A percentile compares a stretch with the other conserved stretches of the same genome.
These are phyloP conservation scores for Notolepis coatsorum DNA, from an alignment of 2,797 vertebrate species.

Conservation along the genomic window DNA sequence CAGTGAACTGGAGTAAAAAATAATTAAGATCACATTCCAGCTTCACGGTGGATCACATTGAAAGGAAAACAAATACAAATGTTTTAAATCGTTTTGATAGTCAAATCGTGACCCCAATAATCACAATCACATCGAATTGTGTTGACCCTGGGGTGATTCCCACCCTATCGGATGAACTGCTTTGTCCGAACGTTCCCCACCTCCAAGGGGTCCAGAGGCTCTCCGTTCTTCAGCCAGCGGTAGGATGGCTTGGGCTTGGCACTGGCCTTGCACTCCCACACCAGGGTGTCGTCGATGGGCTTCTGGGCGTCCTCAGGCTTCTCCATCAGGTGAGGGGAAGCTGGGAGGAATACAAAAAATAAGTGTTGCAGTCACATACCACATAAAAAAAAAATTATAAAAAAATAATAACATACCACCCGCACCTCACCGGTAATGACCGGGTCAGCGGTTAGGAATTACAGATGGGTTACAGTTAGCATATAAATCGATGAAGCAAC, in stretches of 20 bases:
- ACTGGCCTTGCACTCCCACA: conserved; percentile 93
- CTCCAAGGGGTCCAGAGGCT: conserved; percentile 85
- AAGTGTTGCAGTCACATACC: conserved; percentile 28
- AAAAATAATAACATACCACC: conserved; percentile 29
- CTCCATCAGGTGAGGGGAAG: conserved; percentile 90
- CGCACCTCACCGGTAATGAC: background rate
- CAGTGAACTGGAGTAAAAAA: too few species aligned
- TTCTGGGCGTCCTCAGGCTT: conserved; percentile 87
- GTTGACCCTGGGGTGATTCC: too few species aligned
- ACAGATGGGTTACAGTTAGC: conserved; percentile 39
- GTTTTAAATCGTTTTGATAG: too few species aligned
- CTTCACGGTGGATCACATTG: too few species aligned
- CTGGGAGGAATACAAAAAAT: conserved; percentile 64
- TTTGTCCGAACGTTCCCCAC: conserved; percentile 65
- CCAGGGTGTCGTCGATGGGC: conserved; percentile 89
- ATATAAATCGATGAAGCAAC: conserved; percentile 66
- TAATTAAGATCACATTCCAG: too few species aligned
- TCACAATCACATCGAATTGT: too few species aligned
- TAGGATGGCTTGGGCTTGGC: conserved; percentile 93
- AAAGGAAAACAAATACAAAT: background rate
- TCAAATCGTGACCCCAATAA: too few species aligned
- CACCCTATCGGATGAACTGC: background rate
- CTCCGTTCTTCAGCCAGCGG: conserved; percentile 94
- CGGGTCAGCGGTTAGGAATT: conserved; percentile 28
- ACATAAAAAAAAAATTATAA: conserved; percentile 16